Evolutionary conservation across 2,797 vertebrate genomes (phyloP), one percentile per base, ranked within the genome.

Genomic region (Glyptemys insculpta): DNA sequence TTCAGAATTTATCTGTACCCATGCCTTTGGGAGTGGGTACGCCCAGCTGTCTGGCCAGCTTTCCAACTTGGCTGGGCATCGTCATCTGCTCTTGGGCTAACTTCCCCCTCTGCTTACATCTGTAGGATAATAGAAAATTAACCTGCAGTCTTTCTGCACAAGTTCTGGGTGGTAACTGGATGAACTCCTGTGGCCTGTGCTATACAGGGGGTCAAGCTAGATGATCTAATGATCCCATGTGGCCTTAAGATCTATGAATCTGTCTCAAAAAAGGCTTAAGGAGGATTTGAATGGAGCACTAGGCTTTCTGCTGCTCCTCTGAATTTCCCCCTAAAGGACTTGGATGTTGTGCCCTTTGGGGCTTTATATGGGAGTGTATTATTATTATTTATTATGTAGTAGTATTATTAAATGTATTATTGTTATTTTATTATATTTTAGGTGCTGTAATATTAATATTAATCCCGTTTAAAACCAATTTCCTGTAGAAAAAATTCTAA

Each of bases 401-500:
- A 47, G 47, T 47, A 50, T 50, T 50, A 16, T 50, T 50, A 50
- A 50, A 50, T 50, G 5, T 50, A 50, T 54, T 23, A 76, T 59
- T 29, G 31, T 59, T 59, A 62, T 62, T 62, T 62, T 31, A 34
- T 34, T 34, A 62, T 62, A 12, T 72, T 41, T 72, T 72, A 23
- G 19, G 37, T 82, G 27, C 54, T 47, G 15, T 47, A 47, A 15
- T 81, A 29, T 56, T 65, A 82, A 1, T 4, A 2, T 57, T 76
- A 27, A 89, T 62, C 62, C 79, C 23, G 6, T 85, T 94, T 92
- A 91, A 79, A 81, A 65, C 87, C 57, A 2, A 83, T n/a, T 91
- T 57, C 86, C 56, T 93, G 53, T 78, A 99, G 99, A 97, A 99
- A 99, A 94, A 99, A 99, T 97, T 99, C 99, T 0, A 97, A 98